Evolutionary conservation across 2,888 invertebrate species (phyloP).

Genomic region (Agrochola lota): DNA sequence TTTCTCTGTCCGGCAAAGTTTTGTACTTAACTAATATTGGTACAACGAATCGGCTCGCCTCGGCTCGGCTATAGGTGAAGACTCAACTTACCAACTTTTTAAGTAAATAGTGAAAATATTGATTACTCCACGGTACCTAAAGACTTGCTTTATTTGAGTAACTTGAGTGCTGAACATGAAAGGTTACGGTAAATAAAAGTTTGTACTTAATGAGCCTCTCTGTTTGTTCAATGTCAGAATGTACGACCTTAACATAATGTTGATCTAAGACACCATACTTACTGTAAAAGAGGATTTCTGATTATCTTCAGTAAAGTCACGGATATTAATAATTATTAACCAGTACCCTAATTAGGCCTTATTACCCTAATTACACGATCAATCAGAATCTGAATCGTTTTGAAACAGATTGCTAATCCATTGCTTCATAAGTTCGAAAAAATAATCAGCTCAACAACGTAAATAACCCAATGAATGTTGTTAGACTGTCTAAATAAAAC

Average conservation of each 20-base stretch:
- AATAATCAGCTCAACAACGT: no score
- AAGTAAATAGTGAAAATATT: constrained; percentile 52
- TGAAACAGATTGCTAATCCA: no score
- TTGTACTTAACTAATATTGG: constrained; percentile 30
- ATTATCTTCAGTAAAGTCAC: no score
- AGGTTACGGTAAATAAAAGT: constrained; percentile 9
- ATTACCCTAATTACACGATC: no score
- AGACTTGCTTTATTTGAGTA: constrained; percentile 37
- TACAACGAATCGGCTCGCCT: constrained; percentile 35
- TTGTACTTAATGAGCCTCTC: constrained; percentile 15
- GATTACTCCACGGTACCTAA: constrained; percentile 28
- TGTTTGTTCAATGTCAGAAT: constrained; percentile 10
- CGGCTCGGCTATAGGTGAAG: constrained; percentile 25
- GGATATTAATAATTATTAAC: no score
- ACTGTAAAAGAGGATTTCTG: no score
- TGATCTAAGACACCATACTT: neutral
- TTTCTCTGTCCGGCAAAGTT: constrained; percentile 17
- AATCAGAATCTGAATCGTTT: no score
- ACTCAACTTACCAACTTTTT: constrained; percentile 14
- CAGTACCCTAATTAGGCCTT: no score
- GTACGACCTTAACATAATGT: neutral
- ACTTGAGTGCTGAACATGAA: constrained; percentile 4
- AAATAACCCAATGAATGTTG: no score
- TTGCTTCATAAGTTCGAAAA: no score
- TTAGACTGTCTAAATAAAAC: no score